A percentile compares a stretch with the other conserved stretches of the same genome.
Conservation (phyloP, 2,113 vertebrate genomes). For the Ginglymostoma cirratum region DNA sequence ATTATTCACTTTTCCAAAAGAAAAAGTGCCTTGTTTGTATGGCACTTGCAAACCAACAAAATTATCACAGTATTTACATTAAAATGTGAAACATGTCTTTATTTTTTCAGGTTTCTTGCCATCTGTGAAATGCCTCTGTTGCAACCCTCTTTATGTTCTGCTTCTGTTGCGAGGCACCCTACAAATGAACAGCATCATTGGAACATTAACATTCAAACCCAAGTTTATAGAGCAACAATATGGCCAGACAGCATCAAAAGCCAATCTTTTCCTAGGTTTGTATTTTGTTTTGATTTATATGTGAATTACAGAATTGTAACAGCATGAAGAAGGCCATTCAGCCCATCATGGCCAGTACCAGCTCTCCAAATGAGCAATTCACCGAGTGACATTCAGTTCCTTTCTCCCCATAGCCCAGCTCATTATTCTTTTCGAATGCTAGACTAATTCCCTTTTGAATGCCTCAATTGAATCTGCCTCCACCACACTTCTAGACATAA, state of each 20-base stretch:
- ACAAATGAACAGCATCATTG: slow-evolving; percentile 65
- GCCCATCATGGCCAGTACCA: too few relatives aligned
- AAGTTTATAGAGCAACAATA: slow-evolving; percentile 94
- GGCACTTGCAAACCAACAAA: neutral
- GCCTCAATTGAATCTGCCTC: too few relatives aligned
- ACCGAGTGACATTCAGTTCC: too few relatives aligned
- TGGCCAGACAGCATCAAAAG: slow-evolving; percentile 64
- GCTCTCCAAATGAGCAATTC: too few relatives aligned
- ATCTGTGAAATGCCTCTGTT: slow-evolving; percentile 69
- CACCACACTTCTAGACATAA: too few relatives aligned
- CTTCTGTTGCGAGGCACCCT: slow-evolving; percentile 57
- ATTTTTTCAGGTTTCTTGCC: slow-evolving; percentile 64
- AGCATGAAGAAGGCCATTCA: too few relatives aligned
- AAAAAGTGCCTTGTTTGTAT: neutral
- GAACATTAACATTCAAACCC: slow-evolving; percentile 69
- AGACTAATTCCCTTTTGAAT: too few relatives aligned
- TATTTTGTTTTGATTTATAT: neutral
- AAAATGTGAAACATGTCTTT: slow-evolving; percentile 12
- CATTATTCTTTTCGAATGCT: too few relatives aligned
- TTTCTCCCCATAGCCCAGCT: too few relatives aligned
- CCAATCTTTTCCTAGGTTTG: slow-evolving; percentile 80
- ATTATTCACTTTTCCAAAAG: neutral
- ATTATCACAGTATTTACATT: neutral
- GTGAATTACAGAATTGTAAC: neutral
- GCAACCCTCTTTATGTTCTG: slow-evolving; percentile 65